Evolutionary conservation across 2,113 vertebrate genomes (phyloP).

Genomic region (Crotalus horridus): DNA sequence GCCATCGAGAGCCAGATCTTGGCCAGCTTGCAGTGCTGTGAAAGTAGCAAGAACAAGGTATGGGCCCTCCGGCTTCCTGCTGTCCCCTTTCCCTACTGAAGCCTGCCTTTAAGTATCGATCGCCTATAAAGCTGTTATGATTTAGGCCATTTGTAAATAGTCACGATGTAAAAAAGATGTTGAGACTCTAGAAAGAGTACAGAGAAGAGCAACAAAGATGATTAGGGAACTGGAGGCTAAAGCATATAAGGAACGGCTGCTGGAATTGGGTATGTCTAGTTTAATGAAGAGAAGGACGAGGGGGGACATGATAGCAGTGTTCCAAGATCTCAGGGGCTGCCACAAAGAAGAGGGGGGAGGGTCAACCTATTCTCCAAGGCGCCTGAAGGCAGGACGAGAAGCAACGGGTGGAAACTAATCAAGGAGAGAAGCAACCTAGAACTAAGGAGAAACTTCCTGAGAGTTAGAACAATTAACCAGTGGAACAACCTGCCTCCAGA

Average conservation of each 20-base stretch:
- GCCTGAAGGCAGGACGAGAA: background rate
- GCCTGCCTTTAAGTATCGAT: background rate
- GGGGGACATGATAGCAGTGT: background rate
- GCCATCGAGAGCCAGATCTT: constrained; percentile 97
- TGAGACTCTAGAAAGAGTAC: background rate
- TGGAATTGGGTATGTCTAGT: background rate
- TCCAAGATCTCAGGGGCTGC: background rate
- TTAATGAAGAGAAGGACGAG: background rate
- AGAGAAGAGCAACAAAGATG: background rate
- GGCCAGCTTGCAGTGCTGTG: constrained; percentile 93
- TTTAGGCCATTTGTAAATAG: background rate
- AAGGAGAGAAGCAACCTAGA: background rate
- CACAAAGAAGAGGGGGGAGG: background rate
- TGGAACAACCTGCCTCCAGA: too few species aligned
- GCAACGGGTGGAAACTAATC: background rate
- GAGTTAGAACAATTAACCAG: background rate
- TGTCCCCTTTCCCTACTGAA: background rate
- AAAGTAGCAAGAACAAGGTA: constrained; percentile 95
- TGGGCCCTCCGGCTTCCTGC: rapidly evolving
- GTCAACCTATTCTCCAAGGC: background rate
- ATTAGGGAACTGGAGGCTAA: background rate
- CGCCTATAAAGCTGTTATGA: background rate
- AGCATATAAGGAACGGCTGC: background rate
- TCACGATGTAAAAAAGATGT: background rate
- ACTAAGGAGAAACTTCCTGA: background rate